phyloP scores from a whole-genome alignment of 2,113 vertebrate genomes.

The Glaucomys volans region DNA sequence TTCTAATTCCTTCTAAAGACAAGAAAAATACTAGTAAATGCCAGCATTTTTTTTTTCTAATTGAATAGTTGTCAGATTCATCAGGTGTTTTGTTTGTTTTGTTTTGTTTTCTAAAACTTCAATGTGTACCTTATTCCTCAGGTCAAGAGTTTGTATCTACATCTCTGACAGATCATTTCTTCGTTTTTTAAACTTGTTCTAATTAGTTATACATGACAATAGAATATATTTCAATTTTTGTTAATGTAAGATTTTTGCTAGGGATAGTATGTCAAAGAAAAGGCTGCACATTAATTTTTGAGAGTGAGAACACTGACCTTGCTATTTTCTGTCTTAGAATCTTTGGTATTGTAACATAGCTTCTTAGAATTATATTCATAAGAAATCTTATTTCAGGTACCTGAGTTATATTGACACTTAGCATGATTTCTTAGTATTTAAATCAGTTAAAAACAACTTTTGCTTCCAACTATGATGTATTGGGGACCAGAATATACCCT shows the following conservation, averaged over 20 bases:
- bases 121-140: background rate
- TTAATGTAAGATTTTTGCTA: constrained; percentile 6
- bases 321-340: background rate
- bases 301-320: background rate
- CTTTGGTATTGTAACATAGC: background rate
- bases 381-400: constrained; percentile 53
- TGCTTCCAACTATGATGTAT: background rate
- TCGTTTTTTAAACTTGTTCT: background rate
- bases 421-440: background rate
- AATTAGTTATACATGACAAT: no score
- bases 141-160: background rate
- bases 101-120: constrained; percentile 11
- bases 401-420: constrained; percentile 13
- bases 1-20: background rate
- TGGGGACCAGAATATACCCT: background rate
- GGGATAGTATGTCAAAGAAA: background rate
- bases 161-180: constrained; percentile 17
- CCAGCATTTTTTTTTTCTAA: background rate
- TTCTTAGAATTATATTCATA: constrained; percentile 46
- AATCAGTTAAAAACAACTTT: constrained; percentile 1
- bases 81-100: background rate
- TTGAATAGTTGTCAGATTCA: background rate
- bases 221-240: background rate
- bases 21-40: background rate
- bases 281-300: background rate